Conservation (phyloP, 2,797 vertebrate species). For the Ptychobarbus kaznakovi region DNA sequence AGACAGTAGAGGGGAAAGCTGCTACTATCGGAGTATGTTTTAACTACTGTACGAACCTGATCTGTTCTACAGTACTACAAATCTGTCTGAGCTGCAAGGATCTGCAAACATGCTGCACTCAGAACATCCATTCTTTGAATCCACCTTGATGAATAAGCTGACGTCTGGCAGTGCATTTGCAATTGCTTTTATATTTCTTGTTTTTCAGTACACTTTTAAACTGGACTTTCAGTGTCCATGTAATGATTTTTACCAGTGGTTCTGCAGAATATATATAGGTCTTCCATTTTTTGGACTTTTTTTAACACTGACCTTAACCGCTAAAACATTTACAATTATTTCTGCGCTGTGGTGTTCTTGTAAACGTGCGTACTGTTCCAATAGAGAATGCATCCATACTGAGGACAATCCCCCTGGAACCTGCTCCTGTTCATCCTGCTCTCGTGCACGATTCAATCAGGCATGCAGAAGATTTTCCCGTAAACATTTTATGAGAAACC, state of each 20-base stretch:
- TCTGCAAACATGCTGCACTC: background rate
- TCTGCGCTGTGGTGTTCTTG: background rate
- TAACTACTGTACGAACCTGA: too few relatives aligned
- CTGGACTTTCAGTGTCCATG: slow-evolving; percentile 45
- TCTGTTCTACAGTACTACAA: background rate
- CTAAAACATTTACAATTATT: background rate
- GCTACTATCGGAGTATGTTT: background rate
- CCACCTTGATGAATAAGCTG: background rate
- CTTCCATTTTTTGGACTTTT: background rate
- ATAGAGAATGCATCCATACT: too few relatives aligned
- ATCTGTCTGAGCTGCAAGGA: background rate
- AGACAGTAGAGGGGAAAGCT: background rate
- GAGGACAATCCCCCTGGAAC: too few relatives aligned
- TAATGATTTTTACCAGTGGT: background rate
- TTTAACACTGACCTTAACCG: background rate
- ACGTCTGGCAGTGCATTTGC: slow-evolving; percentile 7
- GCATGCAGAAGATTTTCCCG: background rate
- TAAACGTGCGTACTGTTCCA: too few relatives aligned
- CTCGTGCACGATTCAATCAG: too few relatives aligned
- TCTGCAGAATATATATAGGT: background rate
- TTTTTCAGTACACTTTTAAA: slow-evolving; percentile 29
- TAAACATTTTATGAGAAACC: background rate
- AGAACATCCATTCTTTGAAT: background rate
- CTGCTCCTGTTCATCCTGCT: too few relatives aligned
- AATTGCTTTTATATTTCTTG: slow-evolving; percentile 19